Base-by-base conservation (phyloP, 2,888 invertebrate genomes). In the Drosophila antonietae region DNA sequence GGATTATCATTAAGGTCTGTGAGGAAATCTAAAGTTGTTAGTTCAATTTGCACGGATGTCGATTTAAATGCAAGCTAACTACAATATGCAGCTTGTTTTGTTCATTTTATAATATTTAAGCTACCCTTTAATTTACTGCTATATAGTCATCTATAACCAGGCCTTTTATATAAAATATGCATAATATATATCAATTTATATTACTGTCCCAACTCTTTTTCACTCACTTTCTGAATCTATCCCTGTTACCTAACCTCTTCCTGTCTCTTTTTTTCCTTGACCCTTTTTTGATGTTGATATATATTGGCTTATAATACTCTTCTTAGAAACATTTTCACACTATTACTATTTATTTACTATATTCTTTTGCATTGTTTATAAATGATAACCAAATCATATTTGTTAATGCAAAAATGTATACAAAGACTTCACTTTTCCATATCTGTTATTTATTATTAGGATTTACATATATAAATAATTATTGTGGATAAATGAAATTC, bases 1-100 rank as follows among this genome's bases (percentile, higher is more conserved):
- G 60, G 44, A 51, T 58, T 47, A 35, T 31, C 15, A 37, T 53
- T 37, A 53, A 53, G 20, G 20, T 12, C 37, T 20, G 20, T 23
- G 52, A 9, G 20, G 15, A 37, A 23, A 37, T 37, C 52, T 37
- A 0, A 12, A 51, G 12, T 51, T 33, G 12, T 51, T 33, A 18
- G n/a, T 18, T 31, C 6, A n/a, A 31, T 28, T 49, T 49, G n/a
- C 33, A 18, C 18, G 49, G 12, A 4, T 28, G 28, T 12, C 39
- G 10, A 31, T 39, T 55, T 12, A 10, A 23, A 9, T 15, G 9
- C 14, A 31, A 12, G 33, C 33, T 8, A n/a, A 2, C 18, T 33
- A 33, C 18, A 49, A 12, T 49, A 18, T 33, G 49, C 12, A 49
- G 47, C n/a, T 49, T 8, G 4, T 12, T 41, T 31, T 3, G 1